phyloP scores from a whole-genome alignment of 2,888 invertebrate species.

The Eupelmus urozonus region DNA sequence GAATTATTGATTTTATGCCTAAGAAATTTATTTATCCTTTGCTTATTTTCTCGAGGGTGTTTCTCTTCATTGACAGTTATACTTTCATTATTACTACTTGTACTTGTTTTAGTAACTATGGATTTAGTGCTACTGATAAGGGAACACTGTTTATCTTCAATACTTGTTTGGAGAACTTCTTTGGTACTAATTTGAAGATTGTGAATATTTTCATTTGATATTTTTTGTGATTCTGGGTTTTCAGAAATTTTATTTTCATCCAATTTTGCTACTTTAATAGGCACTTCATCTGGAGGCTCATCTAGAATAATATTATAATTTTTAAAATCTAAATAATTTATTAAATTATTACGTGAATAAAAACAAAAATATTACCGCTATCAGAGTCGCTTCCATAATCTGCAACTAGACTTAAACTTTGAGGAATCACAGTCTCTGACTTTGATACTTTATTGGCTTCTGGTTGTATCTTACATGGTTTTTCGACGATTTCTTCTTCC shows the following conservation, averaged over 20 bases:
- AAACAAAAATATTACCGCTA: conserved; percentile 63
- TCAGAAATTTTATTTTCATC: conserved; percentile 29
- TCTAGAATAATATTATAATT: conserved; percentile 62
- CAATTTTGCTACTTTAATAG: conserved; percentile 67
- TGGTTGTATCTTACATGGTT: neutral
- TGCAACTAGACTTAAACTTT: conserved; percentile 67
- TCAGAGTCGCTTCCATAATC: conserved; percentile 71
- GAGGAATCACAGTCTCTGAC: neutral
- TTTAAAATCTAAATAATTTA: neutral
- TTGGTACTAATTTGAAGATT: neutral
- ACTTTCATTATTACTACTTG: conserved; percentile 10
- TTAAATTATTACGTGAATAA: neutral
- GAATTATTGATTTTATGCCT: conserved; percentile 17
- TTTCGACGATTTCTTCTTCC: conserved; percentile 19
- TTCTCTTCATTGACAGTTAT: conserved; percentile 6
- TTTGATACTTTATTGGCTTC: neutral
- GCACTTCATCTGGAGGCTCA: conserved; percentile 69
- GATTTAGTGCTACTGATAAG: neutral
- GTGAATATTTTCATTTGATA: conserved; percentile 49
- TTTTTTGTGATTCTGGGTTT: conserved; percentile 62
- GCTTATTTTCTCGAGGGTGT: conserved; percentile 24
- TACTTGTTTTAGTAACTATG: conserved; percentile 43
- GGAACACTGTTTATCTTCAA: neutral
- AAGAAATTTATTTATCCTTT: conserved; percentile 9
- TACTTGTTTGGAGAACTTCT: too few species aligned